phyloP scores from a whole-genome alignment of 2,888 invertebrate genomes.

The Drosophila acutilabella region DNA sequence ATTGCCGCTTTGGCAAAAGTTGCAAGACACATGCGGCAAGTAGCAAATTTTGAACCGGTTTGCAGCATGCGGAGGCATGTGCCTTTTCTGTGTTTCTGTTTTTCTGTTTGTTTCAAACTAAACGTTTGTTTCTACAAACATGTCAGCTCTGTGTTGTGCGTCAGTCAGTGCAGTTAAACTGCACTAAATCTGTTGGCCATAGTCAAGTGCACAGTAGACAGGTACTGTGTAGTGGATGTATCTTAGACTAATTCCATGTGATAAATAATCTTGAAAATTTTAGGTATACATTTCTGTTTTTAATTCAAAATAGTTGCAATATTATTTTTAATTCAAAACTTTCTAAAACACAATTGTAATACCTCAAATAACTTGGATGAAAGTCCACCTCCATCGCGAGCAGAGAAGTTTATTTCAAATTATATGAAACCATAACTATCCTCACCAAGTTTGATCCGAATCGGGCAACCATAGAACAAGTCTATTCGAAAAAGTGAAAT shows the following conservation, averaged over 20 bases:
- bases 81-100: conserved; percentile 24
- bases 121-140: conserved; percentile 60
- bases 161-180: conserved; percentile 20
- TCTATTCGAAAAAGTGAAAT: no score
- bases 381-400: no score
- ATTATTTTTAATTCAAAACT: no score
- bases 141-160: conserved; percentile 16
- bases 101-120: conserved; percentile 60
- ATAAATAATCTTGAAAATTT: no score
- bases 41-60: conserved; percentile 58
- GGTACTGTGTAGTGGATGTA: not conserved
- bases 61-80: conserved; percentile 21
- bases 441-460: no score
- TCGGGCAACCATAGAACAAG: no score
- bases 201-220: conserved; percentile 7
- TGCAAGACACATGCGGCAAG: conserved; percentile 19
- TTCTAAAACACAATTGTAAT: no score
- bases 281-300: no score
- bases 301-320: no score
- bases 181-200: conserved; percentile 10
- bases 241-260: not conserved
- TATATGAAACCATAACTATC: no score
- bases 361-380: no score
- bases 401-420: no score
- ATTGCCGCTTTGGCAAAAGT: conserved; percentile 20